These are phyloP conservation scores for Sterrhoptilus dennistouni DNA, from an alignment of 2,113 vertebrate species.

Conservation along the genomic window DNA sequence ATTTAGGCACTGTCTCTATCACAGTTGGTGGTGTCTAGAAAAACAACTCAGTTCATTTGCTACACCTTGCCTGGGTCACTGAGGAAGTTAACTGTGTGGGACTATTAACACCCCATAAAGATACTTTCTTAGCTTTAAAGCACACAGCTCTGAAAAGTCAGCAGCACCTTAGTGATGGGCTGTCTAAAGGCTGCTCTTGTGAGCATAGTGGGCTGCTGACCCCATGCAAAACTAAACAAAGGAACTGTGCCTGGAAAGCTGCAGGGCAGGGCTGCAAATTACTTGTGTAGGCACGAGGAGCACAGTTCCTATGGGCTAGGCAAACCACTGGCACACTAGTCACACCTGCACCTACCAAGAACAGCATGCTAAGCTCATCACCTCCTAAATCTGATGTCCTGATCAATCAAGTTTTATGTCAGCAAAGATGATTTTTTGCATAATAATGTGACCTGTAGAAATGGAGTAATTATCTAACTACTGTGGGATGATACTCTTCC, in stretches of 20 bases:
- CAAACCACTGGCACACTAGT: not conserved
- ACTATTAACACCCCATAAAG: conserved; percentile 35
- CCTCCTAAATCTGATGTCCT: conserved; percentile 16
- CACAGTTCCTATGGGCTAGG: not conserved
- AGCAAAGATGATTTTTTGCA: conserved; percentile 36
- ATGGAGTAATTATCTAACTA: not conserved
- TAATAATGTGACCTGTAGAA: conserved; percentile 29
- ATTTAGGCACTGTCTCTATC: conserved; percentile 50
- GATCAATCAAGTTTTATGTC: conserved; percentile 25
- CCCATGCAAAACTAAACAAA: not conserved
- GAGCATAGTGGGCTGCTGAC: not conserved
- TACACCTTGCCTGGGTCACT: conserved; percentile 27
- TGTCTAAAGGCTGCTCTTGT: not conserved
- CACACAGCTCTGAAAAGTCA: not conserved
- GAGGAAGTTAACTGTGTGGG: not conserved
- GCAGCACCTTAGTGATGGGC: not conserved
- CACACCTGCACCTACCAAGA: not conserved
- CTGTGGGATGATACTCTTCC: not conserved
- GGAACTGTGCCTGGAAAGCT: not conserved
- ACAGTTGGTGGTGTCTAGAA: conserved; percentile 16
- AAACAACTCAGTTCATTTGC: conserved; percentile 35
- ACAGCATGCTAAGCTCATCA: not conserved
- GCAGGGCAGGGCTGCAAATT: not conserved
- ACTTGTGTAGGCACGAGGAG: not conserved
- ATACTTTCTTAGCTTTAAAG: conserved; percentile 1